Percentiles rank a stretch among this genome's conserved stretches.
Evolutionary conservation across 1,140 invertebrate genomes (phyloP).

Genomic region (Microvelia longipes): DNA sequence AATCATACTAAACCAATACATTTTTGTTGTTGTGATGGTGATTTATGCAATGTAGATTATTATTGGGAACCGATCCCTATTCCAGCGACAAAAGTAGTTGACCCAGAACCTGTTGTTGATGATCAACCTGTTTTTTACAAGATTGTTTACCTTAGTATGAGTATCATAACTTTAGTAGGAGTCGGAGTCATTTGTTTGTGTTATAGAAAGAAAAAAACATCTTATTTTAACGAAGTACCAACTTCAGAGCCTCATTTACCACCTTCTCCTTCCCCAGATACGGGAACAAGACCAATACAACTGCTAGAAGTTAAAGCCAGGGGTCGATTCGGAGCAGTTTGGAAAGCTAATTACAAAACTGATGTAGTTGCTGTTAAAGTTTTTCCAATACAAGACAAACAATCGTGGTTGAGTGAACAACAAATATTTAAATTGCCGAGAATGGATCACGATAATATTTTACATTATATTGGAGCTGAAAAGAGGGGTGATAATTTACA

Average conservation of each 20-base stretch:
- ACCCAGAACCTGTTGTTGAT: neutral
- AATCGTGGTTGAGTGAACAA: conserved; percentile 66
- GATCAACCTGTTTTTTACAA: neutral
- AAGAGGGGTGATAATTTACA: conserved; percentile 56
- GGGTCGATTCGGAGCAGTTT: conserved; percentile 90
- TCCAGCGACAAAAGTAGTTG: neutral
- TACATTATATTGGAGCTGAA: conserved; percentile 80
- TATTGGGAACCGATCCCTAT: conserved; percentile 47
- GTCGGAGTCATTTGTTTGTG: conserved; percentile 3
- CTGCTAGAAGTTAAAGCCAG: conserved; percentile 77
- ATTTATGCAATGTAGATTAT: conserved; percentile 72
- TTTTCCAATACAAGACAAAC: conserved; percentile 46
- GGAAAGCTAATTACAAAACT: conserved; percentile 68
- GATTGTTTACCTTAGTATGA: neutral
- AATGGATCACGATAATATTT: conserved; percentile 84
- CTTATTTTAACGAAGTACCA: conserved; percentile 31
- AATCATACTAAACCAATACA: conserved; percentile 40
- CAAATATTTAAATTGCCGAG: conserved; percentile 83
- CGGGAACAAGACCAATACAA: conserved; percentile 49
- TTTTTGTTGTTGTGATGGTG: conserved; percentile 82
- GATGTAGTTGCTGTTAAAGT: conserved; percentile 60
- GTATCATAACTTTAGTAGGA: neutral
- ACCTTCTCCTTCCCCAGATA: conserved; percentile 40
- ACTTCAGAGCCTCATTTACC: conserved; percentile 40
- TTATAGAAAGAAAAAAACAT: conserved; percentile 15